Evolutionary conservation across 2,888 invertebrate species (phyloP), one percentile per base, ranked within the genome.

Genomic region (Anodontia alba): DNA sequence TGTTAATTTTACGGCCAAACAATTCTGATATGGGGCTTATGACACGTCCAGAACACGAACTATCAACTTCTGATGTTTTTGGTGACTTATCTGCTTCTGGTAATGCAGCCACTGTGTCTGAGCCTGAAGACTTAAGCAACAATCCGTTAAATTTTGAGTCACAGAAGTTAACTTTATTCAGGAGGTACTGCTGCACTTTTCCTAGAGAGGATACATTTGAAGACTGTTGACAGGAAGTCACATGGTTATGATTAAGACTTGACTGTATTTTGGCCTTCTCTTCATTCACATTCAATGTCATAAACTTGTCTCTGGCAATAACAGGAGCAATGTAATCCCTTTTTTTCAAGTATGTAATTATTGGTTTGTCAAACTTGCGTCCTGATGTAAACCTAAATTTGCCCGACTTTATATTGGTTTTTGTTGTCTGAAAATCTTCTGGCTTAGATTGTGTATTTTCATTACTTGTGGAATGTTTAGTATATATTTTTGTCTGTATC

Each of bases 111-210:
- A 10, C 33, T 20, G 31, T 33, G 1, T 62, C 33, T 7, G 62
- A 33, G 3, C n/a, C n/a, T 46, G 20, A 46, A 3, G 83, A 76
- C 57, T 82, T 85, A 10, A 85, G 33, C 46, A 71, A 78, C 33
- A 85, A 46, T 7, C 84, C 84, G 43, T 82, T 68, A 76, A 85
- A 85, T 43, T 78, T 85, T 5, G 43, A 46, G 3, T 49, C 26
- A 46, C 68, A 71, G n/a, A 43, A 38, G 10, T 69, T 73, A 10
- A 17, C 23, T n/a, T 62, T 62, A 20, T 78, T 79, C n/a, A 85
- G 26, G 8, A 85, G 54, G 36, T 85, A 85, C 46, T 83, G 82
- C 72, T 85, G 82, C 26, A 85, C 80, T 31, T 76, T 71, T 33
- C 73, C 80, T 20, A 85, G 42, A 15, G 74, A 74, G 20, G 69